These are phyloP conservation scores for Dendroctonus valens DNA, from an alignment of 1,140 invertebrate species.

Conservation along the genomic window DNA sequence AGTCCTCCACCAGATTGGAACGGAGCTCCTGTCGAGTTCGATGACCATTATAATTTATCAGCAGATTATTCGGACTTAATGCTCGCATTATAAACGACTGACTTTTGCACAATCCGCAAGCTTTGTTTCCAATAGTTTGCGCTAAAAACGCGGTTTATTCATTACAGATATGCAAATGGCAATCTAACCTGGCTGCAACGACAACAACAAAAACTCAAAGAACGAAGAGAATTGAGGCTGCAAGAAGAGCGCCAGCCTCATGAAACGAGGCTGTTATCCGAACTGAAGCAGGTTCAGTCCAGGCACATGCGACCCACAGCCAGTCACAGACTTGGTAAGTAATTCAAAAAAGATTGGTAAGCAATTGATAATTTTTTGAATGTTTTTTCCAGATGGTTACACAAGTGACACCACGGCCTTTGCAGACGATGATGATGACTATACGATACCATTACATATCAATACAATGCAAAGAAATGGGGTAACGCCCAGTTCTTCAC, in stretches of 20 bases:
- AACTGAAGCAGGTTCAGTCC: slow-evolving; percentile 59
- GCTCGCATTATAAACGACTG: no score
- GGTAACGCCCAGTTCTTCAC: slow-evolving; percentile 32
- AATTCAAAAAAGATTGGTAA: not conserved
- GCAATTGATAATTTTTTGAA: not conserved
- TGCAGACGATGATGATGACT: slow-evolving; percentile 68
- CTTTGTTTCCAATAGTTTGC: no score
- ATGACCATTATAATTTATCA: slow-evolving; percentile 4
- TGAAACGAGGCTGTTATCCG: slow-evolving; percentile 62
- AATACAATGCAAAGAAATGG: slow-evolving; percentile 53
- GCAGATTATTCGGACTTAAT: no score
- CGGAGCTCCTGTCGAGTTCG: slow-evolving; percentile 13
- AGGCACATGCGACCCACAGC: slow-evolving; percentile 52
- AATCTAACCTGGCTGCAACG: slow-evolving; percentile 71
- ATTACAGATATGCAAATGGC: slow-evolving; percentile 44
- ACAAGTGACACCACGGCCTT: slow-evolving; percentile 76
- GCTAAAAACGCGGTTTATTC: not conserved
- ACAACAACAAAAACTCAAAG: slow-evolving; percentile 73
- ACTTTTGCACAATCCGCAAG: no score
- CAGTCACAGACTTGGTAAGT: slow-evolving; percentile 43
- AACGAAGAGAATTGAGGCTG: slow-evolving; percentile 64
- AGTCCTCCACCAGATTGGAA: slow-evolving; percentile 14
- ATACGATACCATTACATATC: slow-evolving; percentile 64
- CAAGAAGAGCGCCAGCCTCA: slow-evolving; percentile 68
- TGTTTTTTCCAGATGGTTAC: slow-evolving; percentile 53